Conservation (phyloP, 2,888 invertebrate species). For the Epirrhoe tristata region DNA sequence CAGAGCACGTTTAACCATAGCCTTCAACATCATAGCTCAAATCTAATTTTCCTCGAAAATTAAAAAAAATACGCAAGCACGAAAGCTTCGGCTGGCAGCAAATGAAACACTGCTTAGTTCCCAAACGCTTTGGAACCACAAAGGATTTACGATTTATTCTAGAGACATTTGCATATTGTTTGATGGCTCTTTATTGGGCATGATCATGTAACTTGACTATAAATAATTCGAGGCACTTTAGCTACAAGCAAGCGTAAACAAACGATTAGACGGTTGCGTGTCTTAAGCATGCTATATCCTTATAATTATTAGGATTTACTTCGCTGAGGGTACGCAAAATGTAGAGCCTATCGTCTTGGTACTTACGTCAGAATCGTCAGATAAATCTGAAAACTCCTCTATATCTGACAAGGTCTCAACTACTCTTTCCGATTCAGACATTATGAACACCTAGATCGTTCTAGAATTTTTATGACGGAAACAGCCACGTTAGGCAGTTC, state of each 20-base stretch:
- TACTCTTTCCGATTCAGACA: constrained; percentile 44
- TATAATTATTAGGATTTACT: constrained; percentile 55
- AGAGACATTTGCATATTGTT: constrained; percentile 76
- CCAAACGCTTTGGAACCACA: constrained; percentile 61
- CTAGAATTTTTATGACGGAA: background rate
- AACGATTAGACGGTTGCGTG: constrained; percentile 78
- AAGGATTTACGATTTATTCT: constrained; percentile 72
- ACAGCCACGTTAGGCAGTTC: constrained; percentile 22
- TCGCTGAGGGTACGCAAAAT: constrained; percentile 22
- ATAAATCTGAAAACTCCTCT: constrained; percentile 56
- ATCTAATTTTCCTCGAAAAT: constrained; percentile 43
- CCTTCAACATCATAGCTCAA: constrained; percentile 67
- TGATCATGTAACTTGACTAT: constrained; percentile 78
- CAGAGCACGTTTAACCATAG: constrained; percentile 76
- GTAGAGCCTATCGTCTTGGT: constrained; percentile 44
- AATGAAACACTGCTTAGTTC: constrained; percentile 70
- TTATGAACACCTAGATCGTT: constrained; percentile 29
- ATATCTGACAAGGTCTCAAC: constrained; percentile 30
- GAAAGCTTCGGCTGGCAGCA: constrained; percentile 64
- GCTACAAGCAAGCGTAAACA: constrained; percentile 78
- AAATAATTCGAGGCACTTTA: constrained; percentile 74
- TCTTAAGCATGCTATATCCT: constrained; percentile 57
- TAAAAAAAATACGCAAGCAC: constrained; percentile 62
- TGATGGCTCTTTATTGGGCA: constrained; percentile 75
- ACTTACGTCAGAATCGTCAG: constrained; percentile 66